Percentiles rank a stretch among this genome's conserved stretches.
These are phyloP conservation scores for Mythimna vitellina DNA, from an alignment of 2,888 invertebrate species.

Conservation along the genomic window DNA sequence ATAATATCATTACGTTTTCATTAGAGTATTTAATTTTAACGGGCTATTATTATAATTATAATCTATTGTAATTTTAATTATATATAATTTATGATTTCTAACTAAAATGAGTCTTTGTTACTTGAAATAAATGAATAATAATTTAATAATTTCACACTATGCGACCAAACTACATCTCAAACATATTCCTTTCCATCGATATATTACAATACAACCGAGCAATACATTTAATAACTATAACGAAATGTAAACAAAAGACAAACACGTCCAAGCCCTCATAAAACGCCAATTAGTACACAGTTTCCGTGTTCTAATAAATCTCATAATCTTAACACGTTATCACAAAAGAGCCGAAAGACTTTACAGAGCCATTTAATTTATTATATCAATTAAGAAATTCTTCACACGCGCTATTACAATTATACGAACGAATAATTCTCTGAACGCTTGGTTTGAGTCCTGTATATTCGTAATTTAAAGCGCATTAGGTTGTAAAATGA, in stretches of 20 bases:
- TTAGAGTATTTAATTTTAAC: no score
- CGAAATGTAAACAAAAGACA: slow-evolving; percentile 74
- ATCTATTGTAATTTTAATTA: no score
- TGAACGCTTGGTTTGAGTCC: slow-evolving; percentile 40
- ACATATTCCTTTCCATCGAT: slow-evolving; percentile 5
- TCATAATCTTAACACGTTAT: slow-evolving; percentile 80
- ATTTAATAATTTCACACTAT: slow-evolving; percentile 5
- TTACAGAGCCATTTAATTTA: slow-evolving; percentile 81
- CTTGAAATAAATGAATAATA: no score
- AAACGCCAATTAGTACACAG: slow-evolving; percentile 83
- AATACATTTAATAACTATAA: slow-evolving; percentile 71
- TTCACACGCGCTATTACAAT: slow-evolving; percentile 80
- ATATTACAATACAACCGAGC: slow-evolving; percentile 35
- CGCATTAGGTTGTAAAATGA: slow-evolving; percentile 31
- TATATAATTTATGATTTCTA: no score
- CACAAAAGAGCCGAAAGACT: slow-evolving; percentile 81
- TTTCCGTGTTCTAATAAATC: slow-evolving; percentile 81
- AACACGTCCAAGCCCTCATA: slow-evolving; percentile 73
- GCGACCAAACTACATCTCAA: background rate
- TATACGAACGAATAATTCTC: slow-evolving; percentile 61
- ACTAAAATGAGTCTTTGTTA: no score
- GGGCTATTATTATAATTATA: no score
- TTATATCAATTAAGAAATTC: slow-evolving; percentile 86
- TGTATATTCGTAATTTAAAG: slow-evolving; percentile 40
- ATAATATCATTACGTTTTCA: no score